A percentile compares a stretch with the other conserved stretches of the same genome.
Conservation (phyloP, 2,113 vertebrate species). For the Chascanopsetta lugubris region DNA sequence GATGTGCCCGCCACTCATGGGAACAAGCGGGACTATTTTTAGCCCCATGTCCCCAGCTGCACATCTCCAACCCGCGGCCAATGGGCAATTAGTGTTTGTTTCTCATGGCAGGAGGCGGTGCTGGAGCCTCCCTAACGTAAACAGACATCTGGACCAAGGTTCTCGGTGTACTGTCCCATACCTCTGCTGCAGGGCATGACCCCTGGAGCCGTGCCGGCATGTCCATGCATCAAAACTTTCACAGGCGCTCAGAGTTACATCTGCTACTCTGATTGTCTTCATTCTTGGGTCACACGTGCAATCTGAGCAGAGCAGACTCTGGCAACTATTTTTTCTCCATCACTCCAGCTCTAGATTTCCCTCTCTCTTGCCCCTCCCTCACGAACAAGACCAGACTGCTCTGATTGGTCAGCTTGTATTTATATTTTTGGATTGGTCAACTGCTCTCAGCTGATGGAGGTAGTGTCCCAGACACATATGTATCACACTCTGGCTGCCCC, state of each 20-base stretch:
- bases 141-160: conserved; percentile 72
- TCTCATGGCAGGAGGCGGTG: conserved; percentile 67
- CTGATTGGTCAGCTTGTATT: too few species aligned
- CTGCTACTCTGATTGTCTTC: conserved; percentile 10
- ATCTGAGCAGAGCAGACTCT: neutral
- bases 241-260: conserved; percentile 7
- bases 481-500: too few species aligned
- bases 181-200: conserved; percentile 7
- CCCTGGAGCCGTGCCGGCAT: conserved; percentile 5
- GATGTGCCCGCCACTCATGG: conserved; percentile 67
- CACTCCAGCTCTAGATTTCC: too few species aligned
- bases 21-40: conserved; percentile 78
- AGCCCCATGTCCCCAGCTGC: conserved; percentile 79
- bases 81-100: conserved; percentile 80
- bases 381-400: too few species aligned
- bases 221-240: conserved; percentile 17
- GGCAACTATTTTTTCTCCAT: too few species aligned
- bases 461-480: too few species aligned
- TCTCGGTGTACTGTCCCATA: conserved; percentile 47
- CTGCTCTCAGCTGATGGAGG: too few species aligned
- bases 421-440: too few species aligned
- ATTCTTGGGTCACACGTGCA: conserved; percentile 4
- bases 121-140: conserved; percentile 68
- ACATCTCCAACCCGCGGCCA: conserved; percentile 75
- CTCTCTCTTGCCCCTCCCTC: too few species aligned